A percentile compares a stretch with the other conserved stretches of the same genome.
Conservation (phyloP, 1,140 invertebrate genomes). For the Achroia grisella region DNA sequence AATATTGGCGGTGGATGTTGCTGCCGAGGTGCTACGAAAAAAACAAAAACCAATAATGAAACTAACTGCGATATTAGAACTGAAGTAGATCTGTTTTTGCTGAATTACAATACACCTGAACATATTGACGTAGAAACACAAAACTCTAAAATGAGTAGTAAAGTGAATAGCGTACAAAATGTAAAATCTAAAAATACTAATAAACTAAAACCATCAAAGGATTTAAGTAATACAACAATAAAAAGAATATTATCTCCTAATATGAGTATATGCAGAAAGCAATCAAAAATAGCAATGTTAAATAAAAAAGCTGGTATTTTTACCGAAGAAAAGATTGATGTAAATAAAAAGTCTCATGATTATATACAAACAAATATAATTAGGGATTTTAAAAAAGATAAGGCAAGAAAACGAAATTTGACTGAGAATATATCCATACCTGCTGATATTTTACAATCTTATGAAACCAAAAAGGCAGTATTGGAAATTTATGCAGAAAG, state of each 20-base stretch:
- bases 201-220: too few species aligned
- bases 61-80: conserved; percentile 21
- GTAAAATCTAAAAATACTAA: too few species aligned
- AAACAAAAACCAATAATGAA: conserved; percentile 24
- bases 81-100: conserved; percentile 8
- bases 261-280: too few species aligned
- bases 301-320: too few species aligned
- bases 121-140: conserved; percentile 28
- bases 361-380: too few species aligned
- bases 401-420: conserved; percentile 2
- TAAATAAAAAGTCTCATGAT: too few species aligned
- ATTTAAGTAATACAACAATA: too few species aligned
- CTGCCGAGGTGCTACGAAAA: conserved; percentile 7
- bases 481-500: conserved; percentile 49
- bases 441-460: conserved; percentile 39
- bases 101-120: conserved; percentile 12
- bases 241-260: too few species aligned
- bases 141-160: conserved; percentile 11
- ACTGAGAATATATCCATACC: too few species aligned
- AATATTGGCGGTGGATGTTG: conserved; percentile 15
- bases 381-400: too few species aligned
- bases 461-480: conserved; percentile 52
- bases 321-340: too few species aligned
- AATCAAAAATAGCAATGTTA: too few species aligned
- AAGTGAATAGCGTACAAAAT: neutral